These are phyloP conservation scores for Natator depressus DNA, from an alignment of 2,113 vertebrate species.

Conservation along the genomic window DNA sequence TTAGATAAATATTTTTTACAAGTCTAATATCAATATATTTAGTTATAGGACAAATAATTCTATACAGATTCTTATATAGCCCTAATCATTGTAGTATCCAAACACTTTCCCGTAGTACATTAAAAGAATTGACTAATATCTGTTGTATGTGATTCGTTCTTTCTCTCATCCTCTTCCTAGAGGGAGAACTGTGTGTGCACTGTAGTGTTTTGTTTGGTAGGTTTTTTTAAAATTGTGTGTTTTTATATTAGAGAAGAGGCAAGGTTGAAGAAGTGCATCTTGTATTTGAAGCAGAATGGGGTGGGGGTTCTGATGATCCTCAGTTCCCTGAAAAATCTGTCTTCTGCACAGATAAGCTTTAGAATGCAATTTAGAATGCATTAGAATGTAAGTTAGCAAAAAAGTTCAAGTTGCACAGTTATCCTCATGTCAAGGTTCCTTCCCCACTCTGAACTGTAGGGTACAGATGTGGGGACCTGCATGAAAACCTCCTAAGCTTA, in stretches of 20 bases:
- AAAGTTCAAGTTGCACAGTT: too few relatives aligned
- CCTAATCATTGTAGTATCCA: background rate
- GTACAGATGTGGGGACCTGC: too few relatives aligned
- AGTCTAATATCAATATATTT: background rate
- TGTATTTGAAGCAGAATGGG: background rate
- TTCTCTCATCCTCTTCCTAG: background rate
- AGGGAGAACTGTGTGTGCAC: background rate
- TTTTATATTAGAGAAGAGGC: background rate
- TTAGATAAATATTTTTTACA: background rate
- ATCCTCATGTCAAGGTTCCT: too few relatives aligned
- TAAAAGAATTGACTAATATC: background rate
- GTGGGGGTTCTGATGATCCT: background rate
- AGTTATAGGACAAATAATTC: background rate
- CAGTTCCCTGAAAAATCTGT: background rate
- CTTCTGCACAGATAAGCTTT: background rate
- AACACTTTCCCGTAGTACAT: constrained; percentile 6
- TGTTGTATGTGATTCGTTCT: background rate
- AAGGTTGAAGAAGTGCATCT: background rate
- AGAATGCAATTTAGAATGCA: too few relatives aligned
- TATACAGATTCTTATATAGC: background rate
- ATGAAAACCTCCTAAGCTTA: too few relatives aligned
- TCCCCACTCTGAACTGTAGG: too few relatives aligned
- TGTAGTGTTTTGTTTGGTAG: background rate
- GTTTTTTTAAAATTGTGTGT: background rate
- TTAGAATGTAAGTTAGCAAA: too few relatives aligned